Evolutionary conservation across 2,797 vertebrate genomes (phyloP), one percentile per base, ranked within the genome.

Genomic region (Chrysolophus pictus): DNA sequence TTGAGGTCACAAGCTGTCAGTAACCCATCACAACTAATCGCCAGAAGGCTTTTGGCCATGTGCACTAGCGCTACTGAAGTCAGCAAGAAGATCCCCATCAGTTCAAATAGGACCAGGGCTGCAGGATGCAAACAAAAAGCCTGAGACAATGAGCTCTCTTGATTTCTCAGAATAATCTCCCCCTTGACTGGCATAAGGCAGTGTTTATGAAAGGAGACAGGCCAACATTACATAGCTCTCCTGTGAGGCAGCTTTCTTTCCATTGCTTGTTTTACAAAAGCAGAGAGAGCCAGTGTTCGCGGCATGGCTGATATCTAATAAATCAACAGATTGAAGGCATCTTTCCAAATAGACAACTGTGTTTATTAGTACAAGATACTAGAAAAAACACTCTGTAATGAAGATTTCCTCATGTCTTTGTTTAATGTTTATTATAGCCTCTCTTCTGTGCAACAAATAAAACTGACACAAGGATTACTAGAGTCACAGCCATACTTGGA

Each of bases 281-380:
- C 62, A 68, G 51, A 83, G 90, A 77, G 85, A 87, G n/a, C 31
- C 16, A 17, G 58, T 4, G 2, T 18, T 51, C 9, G 14, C 5
- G 9, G 42, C 37, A 6, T 42, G 58, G 47, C 55, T 89, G 17
- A 69, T 23, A 71, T 77, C 88, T 67, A 87, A 90, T 90, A 82
- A 79, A 80, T 71, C 89, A 87, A 80, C 84, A 96, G 80, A 87
- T 44, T 49, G 62, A 64, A 70, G 76, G 74, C 84, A 88, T 79
- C 74, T 91, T 96, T 97, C 96, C 95, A 96, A 94, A 93, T 0
- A 91, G 87, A 87, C 91, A 94, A 95, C 93, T 95, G 91, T 97
- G 95, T 96, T 96, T 96, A 93, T 95, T 95, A 95, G 91, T 93
- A 82, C 58, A 90, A 91, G 93, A 78, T 83, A 94, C 24, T 26